phyloP scores from a whole-genome alignment of 2,797 vertebrate genomes.

The Antennarius maculatus region DNA sequence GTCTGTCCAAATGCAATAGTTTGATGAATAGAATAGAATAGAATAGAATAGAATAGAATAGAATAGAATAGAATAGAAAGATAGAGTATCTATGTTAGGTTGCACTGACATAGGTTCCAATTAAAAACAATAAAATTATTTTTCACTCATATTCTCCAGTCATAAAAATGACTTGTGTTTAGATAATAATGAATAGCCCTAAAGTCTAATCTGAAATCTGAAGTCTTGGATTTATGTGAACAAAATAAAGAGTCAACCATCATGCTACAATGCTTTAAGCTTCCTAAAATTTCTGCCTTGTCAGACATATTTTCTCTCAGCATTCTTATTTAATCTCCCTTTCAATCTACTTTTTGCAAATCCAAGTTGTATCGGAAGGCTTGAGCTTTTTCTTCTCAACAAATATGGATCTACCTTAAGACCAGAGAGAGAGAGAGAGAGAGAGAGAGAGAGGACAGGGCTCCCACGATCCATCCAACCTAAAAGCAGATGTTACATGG shows the following conservation, averaged over 20 bases:
- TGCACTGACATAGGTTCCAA: not conserved
- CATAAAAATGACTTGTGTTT: not conserved
- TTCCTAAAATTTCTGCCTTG: slow-evolving; percentile 39
- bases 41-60: slow-evolving; percentile 11
- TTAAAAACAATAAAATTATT: not conserved
- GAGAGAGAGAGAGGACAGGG: slow-evolving; percentile 22
- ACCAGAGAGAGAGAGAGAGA: slow-evolving; percentile 22
- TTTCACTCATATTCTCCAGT: slow-evolving; percentile 8
- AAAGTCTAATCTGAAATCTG: slow-evolving; percentile 37
- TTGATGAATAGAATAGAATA: slow-evolving; percentile 47
- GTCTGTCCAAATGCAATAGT: slow-evolving; percentile 71
- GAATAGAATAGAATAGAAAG: no score
- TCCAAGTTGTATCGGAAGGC: slow-evolving; percentile 44
- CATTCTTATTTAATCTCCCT: slow-evolving; percentile 60
- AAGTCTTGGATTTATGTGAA: slow-evolving; percentile 27
- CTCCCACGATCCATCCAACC: slow-evolving; percentile 50
- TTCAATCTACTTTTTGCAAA: slow-evolving; percentile 34
- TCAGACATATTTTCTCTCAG: slow-evolving; percentile 56
- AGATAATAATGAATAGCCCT: slow-evolving; percentile 6
- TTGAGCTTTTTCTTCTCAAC: slow-evolving; percentile 27
- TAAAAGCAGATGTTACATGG: slow-evolving; percentile 81
- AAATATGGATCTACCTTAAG: slow-evolving; percentile 52
- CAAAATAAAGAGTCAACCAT: slow-evolving; percentile 59
- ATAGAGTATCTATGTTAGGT: no score
- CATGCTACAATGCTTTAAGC: slow-evolving; percentile 56